These are phyloP conservation scores for Terebella lapidaria DNA, from an alignment of 2,888 invertebrate genomes.

Conservation along the genomic window DNA sequence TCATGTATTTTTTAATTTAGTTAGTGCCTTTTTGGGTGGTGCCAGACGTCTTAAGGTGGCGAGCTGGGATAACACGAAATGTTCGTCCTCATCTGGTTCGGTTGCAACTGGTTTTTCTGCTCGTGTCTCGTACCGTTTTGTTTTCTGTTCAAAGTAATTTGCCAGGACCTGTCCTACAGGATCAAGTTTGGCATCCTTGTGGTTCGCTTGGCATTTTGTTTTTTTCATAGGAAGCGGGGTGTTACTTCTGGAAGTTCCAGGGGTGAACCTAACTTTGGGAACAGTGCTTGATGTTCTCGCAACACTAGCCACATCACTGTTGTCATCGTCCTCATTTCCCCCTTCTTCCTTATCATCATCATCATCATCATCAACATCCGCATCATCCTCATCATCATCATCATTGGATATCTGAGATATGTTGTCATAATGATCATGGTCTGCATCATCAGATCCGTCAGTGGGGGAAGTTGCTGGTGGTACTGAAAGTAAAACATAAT, in stretches of 20 bases:
- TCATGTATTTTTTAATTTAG: background rate
- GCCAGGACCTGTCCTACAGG: background rate
- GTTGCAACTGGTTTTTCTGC: background rate
- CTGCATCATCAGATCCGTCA: background rate
- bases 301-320: background rate
- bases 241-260: no score
- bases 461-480: background rate
- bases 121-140: background rate
- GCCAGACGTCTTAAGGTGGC: background rate
- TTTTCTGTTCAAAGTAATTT: background rate
- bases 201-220: no score
- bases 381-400: no score
- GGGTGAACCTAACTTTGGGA: no score
- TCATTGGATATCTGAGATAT: background rate
- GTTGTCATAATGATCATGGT: background rate
- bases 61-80: background rate
- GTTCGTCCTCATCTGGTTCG: background rate
- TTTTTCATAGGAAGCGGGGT: background rate
- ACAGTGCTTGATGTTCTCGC: background rate
- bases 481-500: background rate
- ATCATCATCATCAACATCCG: background rate
- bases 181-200: no score
- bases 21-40: background rate
- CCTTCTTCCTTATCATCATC: background rate
- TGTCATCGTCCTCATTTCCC: no score